Percentiles rank a stretch among this genome's conserved stretches.
Evolutionary conservation across 2,888 invertebrate genomes (phyloP).

Genomic region (Sphecodes monilicornis): DNA sequence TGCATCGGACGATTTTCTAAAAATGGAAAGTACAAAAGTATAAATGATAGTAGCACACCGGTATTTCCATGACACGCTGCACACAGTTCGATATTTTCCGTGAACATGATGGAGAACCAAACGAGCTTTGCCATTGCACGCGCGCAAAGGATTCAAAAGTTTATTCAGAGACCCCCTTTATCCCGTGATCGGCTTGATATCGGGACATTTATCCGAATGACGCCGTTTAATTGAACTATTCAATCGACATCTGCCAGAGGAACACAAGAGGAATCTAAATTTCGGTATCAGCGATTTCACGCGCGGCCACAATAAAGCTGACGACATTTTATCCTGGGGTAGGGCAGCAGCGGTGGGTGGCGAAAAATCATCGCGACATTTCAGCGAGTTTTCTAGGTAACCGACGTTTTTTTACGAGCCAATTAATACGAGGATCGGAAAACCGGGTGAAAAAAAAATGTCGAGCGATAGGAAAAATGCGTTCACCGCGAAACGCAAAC

Average conservation of each 20-base stretch:
- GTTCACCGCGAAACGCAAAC: slow-evolving; percentile 9
- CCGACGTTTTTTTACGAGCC: slow-evolving; percentile 40
- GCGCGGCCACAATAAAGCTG: slow-evolving; percentile 23
- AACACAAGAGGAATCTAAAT: slow-evolving; percentile 19
- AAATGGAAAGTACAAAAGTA: neutral
- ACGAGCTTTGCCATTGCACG: neutral
- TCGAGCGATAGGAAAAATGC: slow-evolving; percentile 4
- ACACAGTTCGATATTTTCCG: neutral
- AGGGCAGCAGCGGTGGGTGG: neutral
- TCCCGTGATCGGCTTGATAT: neutral
- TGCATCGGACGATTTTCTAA: neutral
- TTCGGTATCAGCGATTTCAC: slow-evolving; percentile 45
- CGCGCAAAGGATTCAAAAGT: slow-evolving; percentile 17
- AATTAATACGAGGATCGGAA: slow-evolving; percentile 48
- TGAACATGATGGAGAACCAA: neutral
- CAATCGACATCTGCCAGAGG: neutral
- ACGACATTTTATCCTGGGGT: slow-evolving; percentile 42
- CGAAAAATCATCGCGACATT: slow-evolving; percentile 50
- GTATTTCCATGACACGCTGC: neutral
- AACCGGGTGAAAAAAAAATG: slow-evolving; percentile 28
- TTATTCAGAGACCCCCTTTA: neutral
- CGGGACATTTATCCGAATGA: slow-evolving; percentile 18
- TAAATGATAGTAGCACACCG: neutral
- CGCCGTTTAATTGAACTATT: slow-evolving; percentile 47
- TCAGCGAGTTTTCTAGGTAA: neutral